These are phyloP conservation scores for Scolopax mira DNA, from an alignment of 2,113 vertebrate species.

Conservation along the genomic window DNA sequence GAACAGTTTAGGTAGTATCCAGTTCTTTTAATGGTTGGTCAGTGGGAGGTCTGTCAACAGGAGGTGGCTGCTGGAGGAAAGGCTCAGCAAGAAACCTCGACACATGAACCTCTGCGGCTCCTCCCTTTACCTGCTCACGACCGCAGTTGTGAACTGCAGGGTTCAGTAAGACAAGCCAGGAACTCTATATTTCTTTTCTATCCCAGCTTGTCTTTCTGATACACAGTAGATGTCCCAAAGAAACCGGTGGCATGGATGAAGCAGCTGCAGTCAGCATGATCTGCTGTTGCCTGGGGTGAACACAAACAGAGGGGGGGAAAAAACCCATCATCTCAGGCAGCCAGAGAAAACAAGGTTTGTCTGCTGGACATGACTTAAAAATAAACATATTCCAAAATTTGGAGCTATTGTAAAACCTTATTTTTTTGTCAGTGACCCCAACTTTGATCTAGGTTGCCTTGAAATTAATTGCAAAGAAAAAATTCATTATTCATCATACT, in stretches of 20 bases:
- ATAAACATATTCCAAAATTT: neutral
- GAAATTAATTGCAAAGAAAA: neutral
- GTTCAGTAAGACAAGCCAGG: neutral
- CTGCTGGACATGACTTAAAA: neutral
- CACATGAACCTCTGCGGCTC: neutral
- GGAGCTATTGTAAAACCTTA: neutral
- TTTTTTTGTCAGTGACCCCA: neutral
- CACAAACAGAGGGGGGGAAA: neutral
- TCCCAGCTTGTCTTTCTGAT: neutral
- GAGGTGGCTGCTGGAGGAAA: neutral
- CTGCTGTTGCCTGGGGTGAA: neutral
- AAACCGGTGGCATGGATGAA: neutral
- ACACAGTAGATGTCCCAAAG: rapidly evolving
- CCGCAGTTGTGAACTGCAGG: neutral
- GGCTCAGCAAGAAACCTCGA: neutral
- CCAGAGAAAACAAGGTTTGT: neutral
- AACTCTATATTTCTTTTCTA: neutral
- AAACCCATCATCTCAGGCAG: neutral
- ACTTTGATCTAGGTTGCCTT: neutral
- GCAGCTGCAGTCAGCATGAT: neutral
- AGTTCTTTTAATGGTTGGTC: neutral
- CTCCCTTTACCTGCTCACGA: neutral
- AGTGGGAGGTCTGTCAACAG: neutral
- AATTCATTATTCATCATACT: neutral
- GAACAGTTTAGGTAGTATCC: neutral